Evolutionary conservation across 2,888 invertebrate species (phyloP), one percentile per base, ranked within the genome.

Genomic region (Allolobophora icterica): DNA sequence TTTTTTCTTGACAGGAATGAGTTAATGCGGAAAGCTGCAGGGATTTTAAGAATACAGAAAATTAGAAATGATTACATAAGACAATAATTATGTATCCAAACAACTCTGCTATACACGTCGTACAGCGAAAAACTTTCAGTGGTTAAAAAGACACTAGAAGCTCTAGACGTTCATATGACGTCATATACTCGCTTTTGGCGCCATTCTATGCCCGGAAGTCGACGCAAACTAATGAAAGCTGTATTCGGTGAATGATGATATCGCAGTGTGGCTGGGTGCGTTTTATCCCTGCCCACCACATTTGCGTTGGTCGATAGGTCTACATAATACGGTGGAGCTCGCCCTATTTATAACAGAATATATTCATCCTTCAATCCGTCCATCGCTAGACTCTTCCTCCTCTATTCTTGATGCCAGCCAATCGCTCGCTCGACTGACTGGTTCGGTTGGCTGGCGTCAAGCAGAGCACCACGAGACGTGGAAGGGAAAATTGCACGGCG

Each of bases 401-500:
- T n/a, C n/a, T n/a, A 24, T 52, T 52, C 52, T 15, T 24, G 52
- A 24, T 21, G 52, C 4, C 52, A 52, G 52, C n/a, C 71, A 71
- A 71, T 71, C 71, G 71, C 71, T 71, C 52, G 71, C n/a, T n/a
- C 71, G 71, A n/a, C 71, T 71, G 71, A 71, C 71, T 71, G 30
- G 71, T n/a, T 71, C 8, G 71, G 71, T 6, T 71, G 71, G n/a
- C n/a, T 71, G 71, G n/a, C 71, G 71, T 71, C 30, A 71, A 71
- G 71, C 52, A 4, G 21, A 52, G 52, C 52, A 6, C 52, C 52
- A 52, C 52, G 52, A 24, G 52, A 52, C 52, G 1, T 52, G 24
- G 52, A 52, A 24, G 30, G 71, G 71, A n/a, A 71, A 71, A 71
- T n/a, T n/a, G 8, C 71, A 71, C 71, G 30, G n/a, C 71, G n/a